phyloP scores from a whole-genome alignment of 2,113 vertebrate genomes.

The Clarias macrocephalus region DNA sequence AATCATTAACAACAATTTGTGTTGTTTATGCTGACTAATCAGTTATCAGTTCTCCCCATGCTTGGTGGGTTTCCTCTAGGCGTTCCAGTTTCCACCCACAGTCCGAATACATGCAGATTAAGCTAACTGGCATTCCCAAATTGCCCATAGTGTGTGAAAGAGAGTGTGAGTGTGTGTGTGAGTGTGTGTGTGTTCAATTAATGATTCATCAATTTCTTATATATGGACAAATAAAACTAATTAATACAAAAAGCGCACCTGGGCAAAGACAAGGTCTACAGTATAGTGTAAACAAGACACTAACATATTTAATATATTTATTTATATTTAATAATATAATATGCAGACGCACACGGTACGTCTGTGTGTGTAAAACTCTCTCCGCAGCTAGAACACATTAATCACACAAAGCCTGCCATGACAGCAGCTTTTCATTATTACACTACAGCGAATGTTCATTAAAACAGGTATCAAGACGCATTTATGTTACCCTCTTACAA shows the following conservation, averaged over 20 bases:
- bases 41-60: neutral
- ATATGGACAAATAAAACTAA: neutral
- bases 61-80: too few species aligned
- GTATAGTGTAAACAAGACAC: neutral
- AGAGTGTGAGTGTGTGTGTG: too few species aligned
- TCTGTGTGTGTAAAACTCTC: neutral
- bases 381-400: neutral
- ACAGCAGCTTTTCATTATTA: slow-evolving; percentile 14
- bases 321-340: neutral
- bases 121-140: too few species aligned
- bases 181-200: neutral
- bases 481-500: neutral
- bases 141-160: too few species aligned
- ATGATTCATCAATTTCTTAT: neutral
- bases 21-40: neutral
- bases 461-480: slow-evolving; percentile 1
- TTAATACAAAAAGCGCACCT: neutral
- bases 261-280: neutral
- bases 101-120: too few species aligned
- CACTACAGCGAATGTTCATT: neutral
- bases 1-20: neutral
- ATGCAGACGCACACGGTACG: neutral
- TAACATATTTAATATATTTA: neutral
- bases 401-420: neutral
- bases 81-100: too few species aligned